Percentiles rank a stretch among this genome's conserved stretches.
Evolutionary conservation across 2,113 vertebrate genomes (phyloP).

Genomic region (Ictalurus furcatus): DNA sequence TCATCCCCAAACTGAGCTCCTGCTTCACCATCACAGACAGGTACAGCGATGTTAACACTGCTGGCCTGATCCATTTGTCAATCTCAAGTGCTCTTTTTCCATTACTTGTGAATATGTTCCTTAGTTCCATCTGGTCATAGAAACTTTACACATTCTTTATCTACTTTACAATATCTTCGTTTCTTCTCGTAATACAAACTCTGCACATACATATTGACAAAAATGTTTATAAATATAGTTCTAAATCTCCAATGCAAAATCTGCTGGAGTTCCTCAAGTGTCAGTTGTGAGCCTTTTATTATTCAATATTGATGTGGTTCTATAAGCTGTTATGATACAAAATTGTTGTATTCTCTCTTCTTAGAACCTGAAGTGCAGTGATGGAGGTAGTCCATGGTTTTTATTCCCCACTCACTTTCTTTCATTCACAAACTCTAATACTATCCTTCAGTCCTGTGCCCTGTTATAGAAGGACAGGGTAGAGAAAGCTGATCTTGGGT

Average conservation of each 20-base stretch:
- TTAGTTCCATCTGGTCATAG: neutral
- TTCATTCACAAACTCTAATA: neutral
- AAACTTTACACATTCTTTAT: neutral
- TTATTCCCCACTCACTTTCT: no score
- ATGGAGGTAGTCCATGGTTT: neutral
- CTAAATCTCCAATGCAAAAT: neutral
- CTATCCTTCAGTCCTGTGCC: neutral
- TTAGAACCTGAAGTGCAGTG: neutral
- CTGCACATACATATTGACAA: neutral
- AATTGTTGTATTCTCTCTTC: neutral
- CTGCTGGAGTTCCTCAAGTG: neutral
- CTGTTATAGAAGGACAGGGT: neutral
- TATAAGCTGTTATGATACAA: neutral
- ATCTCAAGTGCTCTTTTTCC: neutral
- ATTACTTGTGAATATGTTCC: neutral
- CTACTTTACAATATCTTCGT: no score
- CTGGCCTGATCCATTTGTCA: neutral
- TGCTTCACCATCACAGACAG: neutral
- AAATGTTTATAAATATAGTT: neutral
- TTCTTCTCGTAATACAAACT: neutral
- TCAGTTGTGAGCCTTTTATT: neutral
- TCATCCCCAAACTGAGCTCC: neutral
- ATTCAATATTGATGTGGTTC: neutral
- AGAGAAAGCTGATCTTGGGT: neutral
- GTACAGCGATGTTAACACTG: neutral